Conservation (phyloP, 2,113 vertebrate species). For the Dinomys branickii region DNA sequence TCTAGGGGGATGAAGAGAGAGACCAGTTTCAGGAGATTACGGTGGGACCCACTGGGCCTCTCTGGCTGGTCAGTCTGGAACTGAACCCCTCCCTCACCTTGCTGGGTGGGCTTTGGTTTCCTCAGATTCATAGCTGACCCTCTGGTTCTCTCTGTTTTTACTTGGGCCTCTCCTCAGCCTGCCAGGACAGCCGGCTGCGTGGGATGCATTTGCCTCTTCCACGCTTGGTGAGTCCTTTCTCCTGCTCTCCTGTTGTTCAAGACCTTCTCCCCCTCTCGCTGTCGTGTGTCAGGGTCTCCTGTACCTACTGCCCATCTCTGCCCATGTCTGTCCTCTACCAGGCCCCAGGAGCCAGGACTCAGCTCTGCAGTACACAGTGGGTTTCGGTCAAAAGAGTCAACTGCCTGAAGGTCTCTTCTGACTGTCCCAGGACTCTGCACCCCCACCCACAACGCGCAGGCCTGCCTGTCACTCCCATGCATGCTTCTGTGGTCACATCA, state of each 20-base stretch:
- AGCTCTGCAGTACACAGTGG: background rate
- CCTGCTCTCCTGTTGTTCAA: background rate
- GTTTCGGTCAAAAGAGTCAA: background rate
- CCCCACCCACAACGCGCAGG: background rate
- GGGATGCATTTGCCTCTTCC: fast-evolving
- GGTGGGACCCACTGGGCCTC: fast-evolving
- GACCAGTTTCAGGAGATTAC: background rate
- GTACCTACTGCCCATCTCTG: background rate
- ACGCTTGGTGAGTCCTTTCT: background rate
- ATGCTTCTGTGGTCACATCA: background rate
- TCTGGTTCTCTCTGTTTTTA: background rate
- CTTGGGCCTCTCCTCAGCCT: background rate
- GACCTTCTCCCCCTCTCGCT: background rate
- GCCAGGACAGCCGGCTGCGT: no score
- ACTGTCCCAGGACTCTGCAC: background rate
- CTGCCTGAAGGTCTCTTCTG: background rate
- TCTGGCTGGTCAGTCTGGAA: background rate
- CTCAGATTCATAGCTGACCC: background rate
- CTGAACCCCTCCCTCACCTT: background rate
- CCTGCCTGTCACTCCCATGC: background rate
- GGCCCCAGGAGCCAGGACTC: background rate
- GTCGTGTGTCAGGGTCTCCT: background rate
- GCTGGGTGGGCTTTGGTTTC: fast-evolving
- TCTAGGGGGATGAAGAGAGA: background rate
- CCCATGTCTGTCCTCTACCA: background rate